Evolutionary conservation across 1,140 invertebrate genomes (phyloP).

Genomic region (Solenopsis fugax): DNA sequence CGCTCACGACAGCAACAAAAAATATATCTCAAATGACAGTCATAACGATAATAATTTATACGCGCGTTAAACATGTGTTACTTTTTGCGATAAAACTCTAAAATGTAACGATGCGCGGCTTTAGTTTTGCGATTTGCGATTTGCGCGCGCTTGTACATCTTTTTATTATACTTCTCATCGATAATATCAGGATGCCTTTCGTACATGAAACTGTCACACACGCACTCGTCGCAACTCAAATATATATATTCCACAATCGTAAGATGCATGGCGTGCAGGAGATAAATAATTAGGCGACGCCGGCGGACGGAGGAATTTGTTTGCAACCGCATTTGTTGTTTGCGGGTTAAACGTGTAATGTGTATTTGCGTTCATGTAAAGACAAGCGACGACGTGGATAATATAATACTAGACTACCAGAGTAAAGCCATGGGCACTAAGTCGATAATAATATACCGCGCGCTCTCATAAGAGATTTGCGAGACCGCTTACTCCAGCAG

Average conservation of each 20-base stretch:
- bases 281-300: constrained; percentile 39
- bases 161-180: background rate
- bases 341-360: constrained; percentile 4
- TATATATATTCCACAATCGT: background rate
- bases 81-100: constrained; percentile 27
- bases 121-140: background rate
- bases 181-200: background rate
- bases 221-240: background rate
- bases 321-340: constrained; percentile 50
- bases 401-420: constrained; percentile 54
- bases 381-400: constrained; percentile 48
- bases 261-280: background rate
- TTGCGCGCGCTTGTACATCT: background rate
- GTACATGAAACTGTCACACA: background rate
- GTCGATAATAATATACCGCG: constrained; percentile 54
- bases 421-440: constrained; percentile 45
- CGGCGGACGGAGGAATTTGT: constrained; percentile 29
- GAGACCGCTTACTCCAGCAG: background rate
- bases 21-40: constrained; percentile 30
- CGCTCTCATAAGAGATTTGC: constrained; percentile 53
- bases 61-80: constrained; percentile 23
- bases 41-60: constrained; percentile 52
- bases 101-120: background rate
- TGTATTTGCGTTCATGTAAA: constrained; percentile 49
- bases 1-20: background rate